phyloP scores from a whole-genome alignment of 2,113 vertebrate species.

The Pycnonotus jocosus region DNA sequence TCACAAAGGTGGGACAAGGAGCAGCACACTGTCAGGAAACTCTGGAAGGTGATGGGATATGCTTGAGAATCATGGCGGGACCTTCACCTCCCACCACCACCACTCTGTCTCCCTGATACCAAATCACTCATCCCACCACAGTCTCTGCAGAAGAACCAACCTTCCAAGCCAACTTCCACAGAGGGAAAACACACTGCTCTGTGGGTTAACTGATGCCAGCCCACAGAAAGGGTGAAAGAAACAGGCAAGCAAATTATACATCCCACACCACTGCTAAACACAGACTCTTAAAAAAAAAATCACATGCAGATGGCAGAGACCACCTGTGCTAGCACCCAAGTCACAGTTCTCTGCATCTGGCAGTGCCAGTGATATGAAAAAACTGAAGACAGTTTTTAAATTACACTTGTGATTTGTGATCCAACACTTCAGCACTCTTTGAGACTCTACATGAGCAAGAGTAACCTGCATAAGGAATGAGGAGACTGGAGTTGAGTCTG shows the following conservation, averaged over 20 bases:
- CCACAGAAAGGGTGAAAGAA: neutral
- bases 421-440: neutral
- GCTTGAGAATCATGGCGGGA: neutral
- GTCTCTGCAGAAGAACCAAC: neutral
- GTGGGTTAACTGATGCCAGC: neutral
- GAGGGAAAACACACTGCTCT: neutral
- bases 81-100: neutral
- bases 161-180: neutral
- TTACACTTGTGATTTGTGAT: neutral
- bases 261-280: neutral
- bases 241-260: neutral
- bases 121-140: neutral
- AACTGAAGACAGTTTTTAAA: neutral
- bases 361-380: neutral
- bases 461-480: neutral
- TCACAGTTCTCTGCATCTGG: neutral
- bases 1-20: fast-evolving
- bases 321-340: neutral
- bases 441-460: neutral
- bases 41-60: neutral
- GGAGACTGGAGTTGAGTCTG: neutral
- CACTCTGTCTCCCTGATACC: neutral
- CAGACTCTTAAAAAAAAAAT: neutral
- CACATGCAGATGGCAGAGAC: neutral
- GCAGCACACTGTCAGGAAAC: neutral